phyloP scores from a whole-genome alignment of 2,888 invertebrate genomes.

The Noctua comes region DNA sequence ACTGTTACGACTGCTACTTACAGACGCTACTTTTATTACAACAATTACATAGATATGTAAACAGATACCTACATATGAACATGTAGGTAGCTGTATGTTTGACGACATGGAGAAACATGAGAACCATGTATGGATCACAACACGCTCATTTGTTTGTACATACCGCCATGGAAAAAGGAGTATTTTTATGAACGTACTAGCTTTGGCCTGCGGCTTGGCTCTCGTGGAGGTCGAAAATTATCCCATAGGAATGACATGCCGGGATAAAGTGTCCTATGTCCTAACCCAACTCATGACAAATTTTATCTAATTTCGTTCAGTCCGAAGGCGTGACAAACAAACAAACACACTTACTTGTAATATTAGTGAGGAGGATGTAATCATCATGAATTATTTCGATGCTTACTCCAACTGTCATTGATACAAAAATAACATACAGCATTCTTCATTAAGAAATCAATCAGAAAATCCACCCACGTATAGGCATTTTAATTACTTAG shows the following conservation, averaged over 20 bases:
- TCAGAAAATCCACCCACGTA: conserved; percentile 15
- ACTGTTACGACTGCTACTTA: conserved; percentile 61
- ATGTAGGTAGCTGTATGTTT: background rate
- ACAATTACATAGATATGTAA: conserved; percentile 26
- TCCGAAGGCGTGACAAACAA: background rate
- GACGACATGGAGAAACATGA: background rate
- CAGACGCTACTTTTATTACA: conserved; percentile 56
- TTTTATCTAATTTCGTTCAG: background rate
- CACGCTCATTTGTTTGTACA: background rate
- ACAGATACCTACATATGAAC: conserved; percentile 1
- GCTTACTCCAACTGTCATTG: conserved; percentile 15
- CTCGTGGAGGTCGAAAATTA: background rate
- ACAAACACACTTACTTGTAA: background rate
- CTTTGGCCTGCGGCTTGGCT: background rate
- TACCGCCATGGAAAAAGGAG: background rate
- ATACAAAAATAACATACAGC: conserved; percentile 18
- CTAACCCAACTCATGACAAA: background rate
- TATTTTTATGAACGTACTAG: background rate
- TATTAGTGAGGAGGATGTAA: background rate
- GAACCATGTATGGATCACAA: background rate
- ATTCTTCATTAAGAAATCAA: conserved; percentile 11
- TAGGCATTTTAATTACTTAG: conserved; percentile 28
- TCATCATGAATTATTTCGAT: conserved; percentile 17
- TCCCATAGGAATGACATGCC: background rate
- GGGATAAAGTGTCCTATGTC: background rate